These are phyloP conservation scores for Aricia artaxerxes DNA, from an alignment of 2,888 invertebrate species.

Conservation along the genomic window DNA sequence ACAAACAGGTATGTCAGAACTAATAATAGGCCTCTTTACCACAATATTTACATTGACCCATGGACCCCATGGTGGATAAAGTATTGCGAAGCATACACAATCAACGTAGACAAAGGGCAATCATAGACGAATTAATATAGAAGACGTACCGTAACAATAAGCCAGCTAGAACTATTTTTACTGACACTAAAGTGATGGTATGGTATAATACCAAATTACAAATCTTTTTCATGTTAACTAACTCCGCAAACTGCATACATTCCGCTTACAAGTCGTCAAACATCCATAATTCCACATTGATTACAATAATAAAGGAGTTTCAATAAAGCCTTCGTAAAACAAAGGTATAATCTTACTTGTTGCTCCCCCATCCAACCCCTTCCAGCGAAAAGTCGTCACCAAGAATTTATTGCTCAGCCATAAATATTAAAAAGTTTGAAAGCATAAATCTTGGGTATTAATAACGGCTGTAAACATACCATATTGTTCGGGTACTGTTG, in stretches of 20 bases:
- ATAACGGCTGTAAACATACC: conserved; percentile 60
- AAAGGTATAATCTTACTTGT: conserved; percentile 56
- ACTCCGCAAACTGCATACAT: not conserved
- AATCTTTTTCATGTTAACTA: too few relatives aligned
- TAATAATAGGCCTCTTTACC: too few relatives aligned
- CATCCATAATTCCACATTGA: not conserved
- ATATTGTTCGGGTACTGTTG: conserved; percentile 47
- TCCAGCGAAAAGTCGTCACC: conserved; percentile 63
- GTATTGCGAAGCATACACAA: too few relatives aligned
- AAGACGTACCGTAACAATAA: too few relatives aligned
- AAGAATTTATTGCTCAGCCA: conserved; percentile 73
- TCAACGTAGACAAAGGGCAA: too few relatives aligned
- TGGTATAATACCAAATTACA: too few relatives aligned
- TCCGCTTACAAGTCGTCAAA: not conserved
- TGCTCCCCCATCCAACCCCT: conserved; percentile 69
- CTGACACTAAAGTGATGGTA: too few relatives aligned
- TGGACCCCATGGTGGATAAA: too few relatives aligned
- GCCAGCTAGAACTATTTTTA: too few relatives aligned
- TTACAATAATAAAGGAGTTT: conserved; percentile 14
- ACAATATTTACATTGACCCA: too few relatives aligned
- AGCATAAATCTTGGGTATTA: conserved; percentile 75
- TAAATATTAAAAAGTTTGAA: conserved; percentile 78
- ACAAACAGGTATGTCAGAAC: too few relatives aligned
- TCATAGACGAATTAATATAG: too few relatives aligned
- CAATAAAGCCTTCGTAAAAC: conserved; percentile 22